Base-by-base conservation (phyloP, 2,888 invertebrate species). In the Trichacis sp. region DNA sequence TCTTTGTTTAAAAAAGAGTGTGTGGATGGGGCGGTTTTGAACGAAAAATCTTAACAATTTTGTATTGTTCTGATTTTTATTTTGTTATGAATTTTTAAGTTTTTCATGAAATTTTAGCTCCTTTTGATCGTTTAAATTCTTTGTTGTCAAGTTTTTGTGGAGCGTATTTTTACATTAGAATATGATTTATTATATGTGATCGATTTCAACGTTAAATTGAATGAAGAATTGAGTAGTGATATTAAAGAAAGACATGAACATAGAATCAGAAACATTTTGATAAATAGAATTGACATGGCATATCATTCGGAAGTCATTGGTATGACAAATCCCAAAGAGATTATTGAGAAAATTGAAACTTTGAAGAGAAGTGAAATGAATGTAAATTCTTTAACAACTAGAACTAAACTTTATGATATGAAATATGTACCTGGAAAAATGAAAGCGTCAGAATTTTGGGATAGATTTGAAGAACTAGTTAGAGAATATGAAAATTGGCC, bases 261-360 rank as follows among this genome's bases (percentile, higher is more conserved):
- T 43, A 60, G 51, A 45, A 63, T 61, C 0, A 24, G 63, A 36
- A 59, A 69, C 14, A 70, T 60, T 30, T 12, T 62, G 2, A 65
- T 61, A 5, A 63, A 43, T 59, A 14, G 48, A 8, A 15, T 65
- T 4, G 65, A 68, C 52, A 14, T 47, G 46, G 24, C 47, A 1
- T 63, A 49, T 33, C 43, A 59, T 40, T 48, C 46, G 1, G 60
- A 56, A 29, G 40, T 54, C 14, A n/a, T 46, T 30, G 47, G 47
- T 14, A 46, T 60, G 19, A 43, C 18, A 52, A 63, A 64, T 33
- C 68, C 61, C 1, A 15, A 38, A 4, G 57, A 64, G 14, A 43
- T 64, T 11, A 24, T 68, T 9, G 38, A 49, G 3, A 52, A 49
- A 45, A 38, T 68, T 12, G 54, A 57, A 46, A 49, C 65, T 15